Evolutionary conservation across 2,888 invertebrate genomes (phyloP), one percentile per base, ranked within the genome.

Genomic region (Micropterix aruncella): DNA sequence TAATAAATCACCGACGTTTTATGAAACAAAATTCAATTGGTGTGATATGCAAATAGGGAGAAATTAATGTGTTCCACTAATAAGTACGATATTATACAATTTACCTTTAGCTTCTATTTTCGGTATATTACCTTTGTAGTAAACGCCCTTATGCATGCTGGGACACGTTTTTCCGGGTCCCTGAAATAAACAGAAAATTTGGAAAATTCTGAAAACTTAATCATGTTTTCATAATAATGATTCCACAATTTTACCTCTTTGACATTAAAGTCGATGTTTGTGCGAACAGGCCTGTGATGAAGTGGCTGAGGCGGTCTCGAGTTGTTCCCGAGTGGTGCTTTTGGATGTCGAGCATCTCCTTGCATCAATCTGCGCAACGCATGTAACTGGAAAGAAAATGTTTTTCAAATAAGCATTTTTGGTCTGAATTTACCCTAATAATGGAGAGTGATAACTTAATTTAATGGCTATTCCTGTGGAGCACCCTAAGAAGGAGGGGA

Each of bases 201-300:
- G n/a, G n/a, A n/a, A n/a, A n/a, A n/a, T n/a, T n/a, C n/a, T n/a
- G n/a, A 15, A 40, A 40, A 43, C 15, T 15, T 39, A 27, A 39
- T 15, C 37, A 43, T 37, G 43, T n/a, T 39, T n/a, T 15, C 27
- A 16, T 38, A 16, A 16, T n/a, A n/a, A n/a, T n/a, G n/a, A n/a
- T n/a, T n/a, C n/a, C n/a, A n/a, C n/a, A n/a, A n/a, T 49, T 46
- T 56, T 60, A 80, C 80, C 73, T 83, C 80, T 73, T 80, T 83
- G 57, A 82, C 76, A 63, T 84, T 86, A 68, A 94, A 94, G 71
- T 96, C 93, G 65, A 96, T 96, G 72, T 96, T 96, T 54, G 96
- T 96, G 64, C 96, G 76, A 53, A 96, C 83, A 46, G 94, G 86
- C 55, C 96, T 80, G 69, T 94, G 91, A 67, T 95, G 86, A 49